Evolutionary conservation across 2,113 vertebrate species (phyloP).

Genomic region (Antigone vipio): DNA sequence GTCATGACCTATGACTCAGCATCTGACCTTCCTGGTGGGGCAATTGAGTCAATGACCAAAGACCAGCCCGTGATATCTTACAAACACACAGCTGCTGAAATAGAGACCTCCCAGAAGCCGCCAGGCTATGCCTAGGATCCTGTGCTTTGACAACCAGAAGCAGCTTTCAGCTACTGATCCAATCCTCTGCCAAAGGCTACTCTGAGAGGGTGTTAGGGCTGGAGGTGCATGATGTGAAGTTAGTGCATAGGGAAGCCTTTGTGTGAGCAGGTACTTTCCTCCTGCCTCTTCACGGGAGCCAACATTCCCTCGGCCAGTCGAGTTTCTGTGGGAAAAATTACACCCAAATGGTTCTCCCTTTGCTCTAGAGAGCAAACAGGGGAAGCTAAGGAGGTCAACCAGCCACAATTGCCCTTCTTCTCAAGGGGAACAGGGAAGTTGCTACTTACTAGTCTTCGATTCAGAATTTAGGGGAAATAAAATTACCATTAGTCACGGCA

Average conservation of each 20-base stretch:
- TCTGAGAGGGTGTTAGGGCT: background rate
- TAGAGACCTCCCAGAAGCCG: background rate
- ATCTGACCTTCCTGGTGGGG: background rate
- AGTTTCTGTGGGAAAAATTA: background rate
- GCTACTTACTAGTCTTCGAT: background rate
- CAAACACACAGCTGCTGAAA: background rate
- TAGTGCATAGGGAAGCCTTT: background rate
- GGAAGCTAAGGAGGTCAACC: background rate
- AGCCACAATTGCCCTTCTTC: background rate
- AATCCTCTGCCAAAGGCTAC: background rate
- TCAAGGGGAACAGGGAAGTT: background rate
- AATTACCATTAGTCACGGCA: background rate
- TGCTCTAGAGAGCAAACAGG: background rate
- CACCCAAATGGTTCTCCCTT: background rate
- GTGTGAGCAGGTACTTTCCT: background rate
- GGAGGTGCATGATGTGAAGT: background rate
- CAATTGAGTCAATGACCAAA: background rate
- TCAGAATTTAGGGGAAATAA: background rate
- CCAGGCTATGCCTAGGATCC: background rate
- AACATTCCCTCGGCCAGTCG: fast-evolving
- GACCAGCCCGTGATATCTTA: background rate
- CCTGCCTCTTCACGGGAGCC: background rate
- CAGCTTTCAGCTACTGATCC: background rate
- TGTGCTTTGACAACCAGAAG: background rate
- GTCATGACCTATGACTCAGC: background rate